A percentile compares a stretch with the other conserved stretches of the same genome.
phyloP scores from a whole-genome alignment of 2,888 invertebrate genomes.

The Lasius platythorax region DNA sequence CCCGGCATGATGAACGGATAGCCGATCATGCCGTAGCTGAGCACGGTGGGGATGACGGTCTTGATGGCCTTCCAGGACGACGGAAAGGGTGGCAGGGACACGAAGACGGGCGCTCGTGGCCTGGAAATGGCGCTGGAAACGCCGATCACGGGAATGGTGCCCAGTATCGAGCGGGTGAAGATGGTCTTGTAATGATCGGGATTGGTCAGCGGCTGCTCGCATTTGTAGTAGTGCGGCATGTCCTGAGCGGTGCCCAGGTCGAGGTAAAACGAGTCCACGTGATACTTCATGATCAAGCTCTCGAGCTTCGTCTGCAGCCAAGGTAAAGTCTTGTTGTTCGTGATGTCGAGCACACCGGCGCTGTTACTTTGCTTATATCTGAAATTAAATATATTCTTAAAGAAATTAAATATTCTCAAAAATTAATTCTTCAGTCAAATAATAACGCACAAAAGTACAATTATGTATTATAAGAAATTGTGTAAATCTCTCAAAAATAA shows the following conservation, averaged over 20 bases:
- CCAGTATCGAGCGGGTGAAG: conserved; percentile 89
- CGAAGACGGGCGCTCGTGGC: conserved; percentile 94
- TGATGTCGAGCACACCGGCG: conserved; percentile 95
- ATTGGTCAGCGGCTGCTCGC: conserved; percentile 91
- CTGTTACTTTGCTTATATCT: conserved; percentile 93
- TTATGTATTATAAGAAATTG: neutral
- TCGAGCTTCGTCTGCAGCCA: conserved; percentile 93
- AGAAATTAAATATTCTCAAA: neutral
- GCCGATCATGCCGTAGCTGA: conserved; percentile 96
- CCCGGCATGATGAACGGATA: conserved; percentile 98
- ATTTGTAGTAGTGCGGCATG: conserved; percentile 94
- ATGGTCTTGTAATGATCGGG: conserved; percentile 94
- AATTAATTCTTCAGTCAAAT: neutral
- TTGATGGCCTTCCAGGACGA: conserved; percentile 95
- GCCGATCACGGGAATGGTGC: conserved; percentile 90
- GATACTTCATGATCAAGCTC: conserved; percentile 90
- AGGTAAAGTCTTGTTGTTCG: conserved; percentile 92
- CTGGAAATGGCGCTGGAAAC: conserved; percentile 94
- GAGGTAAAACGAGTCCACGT: conserved; percentile 94
- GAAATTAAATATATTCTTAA: neutral
- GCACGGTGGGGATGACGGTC: conserved; percentile 94
- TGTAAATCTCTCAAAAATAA: conserved; percentile 79
- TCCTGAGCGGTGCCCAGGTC: conserved; percentile 94
- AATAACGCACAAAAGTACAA: neutral
- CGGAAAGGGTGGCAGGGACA: conserved; percentile 94